Evolutionary conservation across 2,888 invertebrate species (phyloP).

Genomic region (Agriopis leucophaearia): DNA sequence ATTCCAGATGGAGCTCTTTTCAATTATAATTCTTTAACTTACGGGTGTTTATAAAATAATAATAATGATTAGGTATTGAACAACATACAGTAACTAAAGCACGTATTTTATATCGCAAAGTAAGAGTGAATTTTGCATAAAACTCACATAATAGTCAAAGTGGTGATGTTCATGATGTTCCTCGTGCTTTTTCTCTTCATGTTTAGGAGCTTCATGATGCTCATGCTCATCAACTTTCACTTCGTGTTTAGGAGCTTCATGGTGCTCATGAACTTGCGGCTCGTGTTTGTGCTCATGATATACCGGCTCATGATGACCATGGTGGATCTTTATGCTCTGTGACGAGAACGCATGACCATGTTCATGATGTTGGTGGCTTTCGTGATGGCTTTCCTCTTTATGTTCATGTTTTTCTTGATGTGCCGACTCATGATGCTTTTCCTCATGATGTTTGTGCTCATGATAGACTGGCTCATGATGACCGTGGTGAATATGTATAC

Average conservation of each 20-base stretch:
- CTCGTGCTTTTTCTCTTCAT: slow-evolving; percentile 34
- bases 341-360: slow-evolving; percentile 28
- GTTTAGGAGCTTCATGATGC: slow-evolving; percentile 31
- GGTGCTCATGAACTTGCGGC: slow-evolving; percentile 7
- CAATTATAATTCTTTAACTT: too few relatives aligned
- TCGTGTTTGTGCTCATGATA: slow-evolving; percentile 26
- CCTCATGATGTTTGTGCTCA: slow-evolving; percentile 37
- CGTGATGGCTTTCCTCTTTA: slow-evolving; percentile 14
- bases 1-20: too few relatives aligned
- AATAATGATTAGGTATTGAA: too few relatives aligned
- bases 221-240: too few relatives aligned
- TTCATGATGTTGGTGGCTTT: slow-evolving; percentile 28
- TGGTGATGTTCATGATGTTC: slow-evolving; percentile 42
- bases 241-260: too few relatives aligned
- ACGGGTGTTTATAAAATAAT: too few relatives aligned
- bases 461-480: slow-evolving; percentile 41
- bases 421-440: slow-evolving; percentile 42
- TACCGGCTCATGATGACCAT: slow-evolving; percentile 27
- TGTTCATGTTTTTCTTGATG: slow-evolving; percentile 35
- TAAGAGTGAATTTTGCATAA: too few relatives aligned
- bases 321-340: slow-evolving; percentile 31
- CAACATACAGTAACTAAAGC: too few relatives aligned
- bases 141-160: slow-evolving; percentile 48
- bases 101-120: too few relatives aligned
- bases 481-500: slow-evolving; percentile 55